Evolutionary conservation across 2,113 vertebrate species (phyloP), one percentile per base, ranked within the genome.

Genomic region (Halichoeres trimaculatus): DNA sequence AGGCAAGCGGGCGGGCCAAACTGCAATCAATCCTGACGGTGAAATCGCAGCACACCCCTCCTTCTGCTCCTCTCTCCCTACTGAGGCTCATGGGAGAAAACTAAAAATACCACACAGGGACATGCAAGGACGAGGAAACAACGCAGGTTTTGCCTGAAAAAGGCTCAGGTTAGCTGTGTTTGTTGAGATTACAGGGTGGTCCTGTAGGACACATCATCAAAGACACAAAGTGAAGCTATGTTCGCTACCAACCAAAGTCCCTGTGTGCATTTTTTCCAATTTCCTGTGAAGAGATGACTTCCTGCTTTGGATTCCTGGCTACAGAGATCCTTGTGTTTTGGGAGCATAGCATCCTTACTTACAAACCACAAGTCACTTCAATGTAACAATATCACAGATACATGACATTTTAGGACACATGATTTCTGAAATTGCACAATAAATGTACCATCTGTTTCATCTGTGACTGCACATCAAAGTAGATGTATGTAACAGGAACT

Each of bases 211-310:
- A 75, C 26, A 12, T 45, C 30, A 36, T 58, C 19, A 74, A 30
- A 66, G 35, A 57, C 10, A 67, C 16, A 51, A 71, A 60, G 53
- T n/a, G 20, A 14, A 75, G 12, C 68, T 52, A n/a, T 62, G 26
- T 58, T 41, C 66, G 67, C 19, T 53, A 65, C 45, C 40, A 50
- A 26, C 48, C 12, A 55, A 48, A 20, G 22, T 55, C 63, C 47
- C 40, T 26, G 8, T 67, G 60, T 65, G 64, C 23, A 57, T 70
- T 84, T 88, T 69, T 48, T 45, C 8, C 48, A 47, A 70, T 62
- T 64, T 85, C 85, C 79, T 75, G 51, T 60, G 51, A 81, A 87
- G 24, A 26, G 71, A 41, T 10, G 19, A 73, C 79, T 85, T 88
- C 86, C 85, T 78, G 72, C 54, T 20, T 51, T 38, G n/a, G 55